A percentile compares a stretch with the other conserved stretches of the same genome.
phyloP scores from a whole-genome alignment of 2,888 invertebrate genomes.

The Lithophane semibrunnea region DNA sequence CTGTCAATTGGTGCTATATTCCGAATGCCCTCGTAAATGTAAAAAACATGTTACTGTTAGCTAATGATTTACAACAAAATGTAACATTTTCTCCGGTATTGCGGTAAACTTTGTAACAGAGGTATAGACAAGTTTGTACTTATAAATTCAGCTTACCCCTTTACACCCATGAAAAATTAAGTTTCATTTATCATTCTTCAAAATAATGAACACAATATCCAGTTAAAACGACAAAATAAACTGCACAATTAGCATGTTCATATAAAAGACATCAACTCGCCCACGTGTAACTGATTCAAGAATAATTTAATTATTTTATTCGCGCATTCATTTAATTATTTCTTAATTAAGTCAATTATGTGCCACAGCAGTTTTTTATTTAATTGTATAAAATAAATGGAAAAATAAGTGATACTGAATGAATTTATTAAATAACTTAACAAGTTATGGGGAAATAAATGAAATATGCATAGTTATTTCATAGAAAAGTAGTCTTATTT shows the following conservation, averaged over 20 bases:
- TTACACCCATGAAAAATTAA: background rate
- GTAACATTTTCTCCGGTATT: background rate
- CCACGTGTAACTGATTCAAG: fast-evolving
- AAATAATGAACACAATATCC: background rate
- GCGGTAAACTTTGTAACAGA: background rate
- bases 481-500: conserved; percentile 18
- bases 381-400: conserved; percentile 8
- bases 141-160: background rate
- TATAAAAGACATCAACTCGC: conserved; percentile 68
- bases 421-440: conserved; percentile 17
- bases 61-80: too few species aligned
- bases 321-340: background rate
- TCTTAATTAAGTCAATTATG: conserved; percentile 19
- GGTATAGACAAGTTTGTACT: background rate
- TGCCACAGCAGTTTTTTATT: conserved; percentile 1
- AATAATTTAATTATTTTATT: conserved; percentile 25
- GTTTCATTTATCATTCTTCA: background rate
- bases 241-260: conserved; percentile 9
- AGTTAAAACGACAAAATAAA: background rate
- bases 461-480: conserved; percentile 31
- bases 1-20: background rate
- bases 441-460: conserved; percentile 33
- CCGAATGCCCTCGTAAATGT: background rate
- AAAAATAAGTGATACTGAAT: conserved; percentile 19
- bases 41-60: too few species aligned